These are phyloP conservation scores for Hirtodrosophila histrioides DNA, from an alignment of 2,888 invertebrate species.

Conservation along the genomic window DNA sequence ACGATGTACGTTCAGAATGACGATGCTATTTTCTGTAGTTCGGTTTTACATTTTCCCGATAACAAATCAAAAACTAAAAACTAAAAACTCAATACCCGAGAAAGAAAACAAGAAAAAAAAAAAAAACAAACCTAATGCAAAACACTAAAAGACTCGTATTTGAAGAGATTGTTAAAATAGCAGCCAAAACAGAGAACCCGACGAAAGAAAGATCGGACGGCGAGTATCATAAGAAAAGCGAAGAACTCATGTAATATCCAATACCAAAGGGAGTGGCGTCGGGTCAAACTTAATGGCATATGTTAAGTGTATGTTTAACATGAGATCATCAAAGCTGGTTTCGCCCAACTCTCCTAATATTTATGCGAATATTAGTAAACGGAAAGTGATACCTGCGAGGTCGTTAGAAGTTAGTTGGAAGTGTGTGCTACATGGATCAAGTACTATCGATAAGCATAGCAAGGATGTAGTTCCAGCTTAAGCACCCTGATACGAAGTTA, in stretches of 20 bases:
- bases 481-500: no score
- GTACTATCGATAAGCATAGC: no score
- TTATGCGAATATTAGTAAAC: constrained; percentile 19
- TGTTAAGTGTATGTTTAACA: constrained; percentile 16
- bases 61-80: constrained; percentile 38
- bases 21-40: constrained; percentile 15
- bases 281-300: constrained; percentile 19
- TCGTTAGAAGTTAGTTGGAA: neutral
- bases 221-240: neutral
- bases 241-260: constrained; percentile 18
- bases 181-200: neutral
- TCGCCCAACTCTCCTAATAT: constrained; percentile 1
- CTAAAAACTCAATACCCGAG: constrained; percentile 17
- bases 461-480: no score
- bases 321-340: constrained; percentile 48
- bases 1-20: constrained; percentile 18
- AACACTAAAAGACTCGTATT: neutral
- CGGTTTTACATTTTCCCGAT: constrained; percentile 48
- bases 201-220: neutral
- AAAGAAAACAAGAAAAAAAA: constrained; percentile 3
- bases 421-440: no score
- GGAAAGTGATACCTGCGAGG: constrained; percentile 20
- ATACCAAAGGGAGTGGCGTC: constrained; percentile 34
- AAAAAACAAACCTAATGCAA: no score
- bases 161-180: constrained; percentile 16